Evolutionary conservation across 2,888 invertebrate species (phyloP).

Genomic region (Drosophila suboccidentalis): DNA sequence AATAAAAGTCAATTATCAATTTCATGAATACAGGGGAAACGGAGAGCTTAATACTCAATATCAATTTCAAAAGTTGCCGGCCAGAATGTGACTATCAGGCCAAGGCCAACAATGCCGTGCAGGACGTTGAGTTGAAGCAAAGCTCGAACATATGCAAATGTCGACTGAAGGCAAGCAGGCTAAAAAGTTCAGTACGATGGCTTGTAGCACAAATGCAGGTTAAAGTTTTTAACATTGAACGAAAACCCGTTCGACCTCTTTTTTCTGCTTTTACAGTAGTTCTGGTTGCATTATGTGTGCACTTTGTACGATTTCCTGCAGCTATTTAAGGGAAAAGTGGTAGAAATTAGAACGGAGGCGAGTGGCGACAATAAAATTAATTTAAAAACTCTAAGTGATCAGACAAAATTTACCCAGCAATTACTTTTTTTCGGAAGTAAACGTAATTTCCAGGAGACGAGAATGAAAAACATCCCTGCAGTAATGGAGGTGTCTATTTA

Average conservation of each 20-base stretch:
- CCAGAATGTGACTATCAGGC: conserved; percentile 34
- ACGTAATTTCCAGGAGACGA: not conserved
- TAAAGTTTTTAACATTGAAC: conserved; percentile 4
- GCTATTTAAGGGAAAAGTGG: conserved; percentile 1
- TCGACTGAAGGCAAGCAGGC: conserved; percentile 12
- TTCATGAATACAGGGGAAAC: not conserved
- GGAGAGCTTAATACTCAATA: conserved; percentile 42
- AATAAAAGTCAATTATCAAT: conserved; percentile 60
- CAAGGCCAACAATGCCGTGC: conserved; percentile 45
- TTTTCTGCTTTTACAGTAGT: not conserved
- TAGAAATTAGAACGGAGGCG: not conserved
- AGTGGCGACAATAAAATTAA: not conserved
- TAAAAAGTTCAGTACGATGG: conserved; percentile 20
- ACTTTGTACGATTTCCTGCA: conserved; percentile 11
- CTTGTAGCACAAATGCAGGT: conserved; percentile 16
- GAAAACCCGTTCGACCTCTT: not conserved
- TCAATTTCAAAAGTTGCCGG: conserved; percentile 40
- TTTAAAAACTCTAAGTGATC: not conserved
- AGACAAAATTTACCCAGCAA: not conserved
- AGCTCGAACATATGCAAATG: conserved; percentile 41
- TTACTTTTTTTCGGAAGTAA: not conserved
- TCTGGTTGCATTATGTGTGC: conserved; percentile 28
- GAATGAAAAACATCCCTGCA: no score
- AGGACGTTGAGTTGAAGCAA: conserved; percentile 7
- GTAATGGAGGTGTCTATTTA: no score